Evolutionary conservation across 1,140 invertebrate genomes (phyloP), one percentile per base, ranked within the genome.

Genomic region (Ceratina australensis): DNA sequence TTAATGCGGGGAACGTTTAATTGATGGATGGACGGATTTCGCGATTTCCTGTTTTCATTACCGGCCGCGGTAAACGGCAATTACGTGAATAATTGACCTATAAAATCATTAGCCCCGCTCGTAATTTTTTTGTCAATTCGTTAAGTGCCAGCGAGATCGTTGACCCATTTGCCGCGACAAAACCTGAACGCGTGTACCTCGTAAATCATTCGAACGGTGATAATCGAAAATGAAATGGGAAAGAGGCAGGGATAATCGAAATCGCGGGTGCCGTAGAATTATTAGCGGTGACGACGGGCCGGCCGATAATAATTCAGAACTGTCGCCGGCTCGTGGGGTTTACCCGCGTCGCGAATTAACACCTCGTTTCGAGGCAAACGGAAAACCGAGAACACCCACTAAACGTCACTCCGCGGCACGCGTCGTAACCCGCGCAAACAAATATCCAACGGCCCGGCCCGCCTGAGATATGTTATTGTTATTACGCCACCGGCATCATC

Each of bases 321-420:
- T 75, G 59, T 80, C 56, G 52, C 15, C 61, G 66, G 74, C 63
- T 59, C 57, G 75, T 15, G 56, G 77, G 77, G 5, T 84, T 84
- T 80, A 80, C 68, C 49, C 78, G 60, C 73, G 26, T 4, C 28
- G 78, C 75, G 82, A 86, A 89, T 91, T 89, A 89, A 88, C 90
- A 87, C 84, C 88, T 90, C 86, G 87, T 90, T 89, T 72, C 71
- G 76, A 63, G 65, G 81, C 82, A 86, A 88, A 89, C 78, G 87
- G 78, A 69, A n/a, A 82, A 89, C 85, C 74, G 50, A 87, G 88
- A 88, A 86, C 89, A 87, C 86, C 83, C 79, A 89, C 81, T 88
- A 88, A 87, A 87, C 78, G 81, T 87, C 88, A 83, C 81, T 87
- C 77, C 5, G 5, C 75, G 63, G 20, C 15, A 18, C 28, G 50